Evolutionary conservation across 2,113 vertebrate species (phyloP).

Genomic region (Euleptes europaea): DNA sequence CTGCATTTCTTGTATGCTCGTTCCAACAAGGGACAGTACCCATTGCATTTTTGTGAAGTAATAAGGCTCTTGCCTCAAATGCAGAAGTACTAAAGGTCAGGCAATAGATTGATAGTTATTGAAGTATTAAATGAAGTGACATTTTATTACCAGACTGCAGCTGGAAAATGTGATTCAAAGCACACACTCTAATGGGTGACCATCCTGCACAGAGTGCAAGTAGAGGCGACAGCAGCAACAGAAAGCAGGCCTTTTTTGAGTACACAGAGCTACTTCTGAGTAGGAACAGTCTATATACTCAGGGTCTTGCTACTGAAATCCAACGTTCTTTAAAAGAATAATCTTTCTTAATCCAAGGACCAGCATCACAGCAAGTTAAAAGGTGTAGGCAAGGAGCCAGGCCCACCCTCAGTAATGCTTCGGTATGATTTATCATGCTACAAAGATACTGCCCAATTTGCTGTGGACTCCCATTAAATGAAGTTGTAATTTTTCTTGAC

Average conservation of each 20-base stretch:
- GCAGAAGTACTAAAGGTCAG: background rate
- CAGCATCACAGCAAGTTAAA: no score
- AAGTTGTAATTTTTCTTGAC: background rate
- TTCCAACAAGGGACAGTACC: background rate
- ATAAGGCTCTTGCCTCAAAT: background rate
- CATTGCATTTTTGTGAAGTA: no score
- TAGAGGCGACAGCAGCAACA: background rate
- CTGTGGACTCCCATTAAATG: background rate
- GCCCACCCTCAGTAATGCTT: background rate
- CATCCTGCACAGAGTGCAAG: no score
- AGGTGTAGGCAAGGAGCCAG: background rate
- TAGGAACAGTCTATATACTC: background rate
- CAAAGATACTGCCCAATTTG: background rate
- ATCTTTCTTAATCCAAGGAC: background rate
- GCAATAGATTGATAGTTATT: background rate
- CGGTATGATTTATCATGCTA: background rate
- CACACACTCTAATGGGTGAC: no score
- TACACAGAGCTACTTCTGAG: background rate
- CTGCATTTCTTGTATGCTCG: background rate
- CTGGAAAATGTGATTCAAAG: no score
- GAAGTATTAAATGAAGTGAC: no score
- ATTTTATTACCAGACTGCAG: background rate
- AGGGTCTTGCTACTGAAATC: background rate
- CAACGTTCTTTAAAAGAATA: background rate
- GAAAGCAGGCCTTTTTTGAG: background rate